Percentiles rank a stretch among this genome's conserved stretches.
Evolutionary conservation across 1,140 invertebrate species (phyloP).

Genomic region (Medauroidea extradentata): DNA sequence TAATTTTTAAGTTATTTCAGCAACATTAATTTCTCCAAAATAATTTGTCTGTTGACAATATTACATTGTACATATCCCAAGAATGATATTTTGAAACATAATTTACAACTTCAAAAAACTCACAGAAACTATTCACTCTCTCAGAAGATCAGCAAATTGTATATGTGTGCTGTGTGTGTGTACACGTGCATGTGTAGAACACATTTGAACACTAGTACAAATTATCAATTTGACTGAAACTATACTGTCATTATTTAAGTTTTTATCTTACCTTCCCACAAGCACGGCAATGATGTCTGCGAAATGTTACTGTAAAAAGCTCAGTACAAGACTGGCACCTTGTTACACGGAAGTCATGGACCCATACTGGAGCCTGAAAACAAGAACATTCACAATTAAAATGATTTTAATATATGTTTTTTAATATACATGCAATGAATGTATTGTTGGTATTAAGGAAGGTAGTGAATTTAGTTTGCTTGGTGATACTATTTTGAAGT

Average conservation of each 20-base stretch:
- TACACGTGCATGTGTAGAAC: background rate
- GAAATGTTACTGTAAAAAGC: slow-evolving; percentile 66
- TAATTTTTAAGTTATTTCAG: too few species aligned
- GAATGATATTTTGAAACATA: background rate
- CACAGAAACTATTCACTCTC: background rate
- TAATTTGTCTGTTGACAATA: too few species aligned
- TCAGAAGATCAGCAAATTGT: background rate
- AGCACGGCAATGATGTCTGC: slow-evolving; percentile 69
- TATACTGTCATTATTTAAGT: background rate
- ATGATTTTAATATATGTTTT: background rate
- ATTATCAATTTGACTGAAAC: background rate
- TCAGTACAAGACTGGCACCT: slow-evolving; percentile 70
- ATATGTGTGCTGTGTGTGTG: background rate
- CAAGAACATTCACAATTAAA: background rate
- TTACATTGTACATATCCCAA: too few species aligned
- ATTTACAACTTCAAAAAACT: background rate
- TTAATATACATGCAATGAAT: too few species aligned
- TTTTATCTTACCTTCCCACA: slow-evolving; percentile 65
- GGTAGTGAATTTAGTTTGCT: too few species aligned
- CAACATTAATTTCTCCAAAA: too few species aligned
- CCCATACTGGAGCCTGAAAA: slow-evolving; percentile 57
- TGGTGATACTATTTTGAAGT: too few species aligned
- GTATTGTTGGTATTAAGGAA: too few species aligned
- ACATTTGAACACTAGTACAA: background rate
- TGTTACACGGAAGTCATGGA: slow-evolving; percentile 62